These are phyloP conservation scores for Drosophila longiperda DNA, from an alignment of 2,888 invertebrate genomes.

Conservation along the genomic window DNA sequence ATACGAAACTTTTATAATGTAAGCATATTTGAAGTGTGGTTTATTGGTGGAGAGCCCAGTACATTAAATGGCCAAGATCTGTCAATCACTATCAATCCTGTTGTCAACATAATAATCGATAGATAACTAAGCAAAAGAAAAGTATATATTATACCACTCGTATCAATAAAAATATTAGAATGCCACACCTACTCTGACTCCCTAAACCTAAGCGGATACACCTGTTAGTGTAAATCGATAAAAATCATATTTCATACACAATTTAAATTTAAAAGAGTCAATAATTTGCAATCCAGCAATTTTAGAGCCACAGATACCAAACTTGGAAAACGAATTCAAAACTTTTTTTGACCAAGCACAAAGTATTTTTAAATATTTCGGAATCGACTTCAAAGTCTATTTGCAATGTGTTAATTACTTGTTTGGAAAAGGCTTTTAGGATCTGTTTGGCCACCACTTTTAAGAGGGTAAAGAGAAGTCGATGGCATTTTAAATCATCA, in stretches of 20 bases:
- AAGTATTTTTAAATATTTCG: too few relatives aligned
- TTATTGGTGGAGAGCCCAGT: not conserved
- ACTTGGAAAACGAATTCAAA: too few relatives aligned
- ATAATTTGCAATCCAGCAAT: too few relatives aligned
- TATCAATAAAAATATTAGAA: too few relatives aligned
- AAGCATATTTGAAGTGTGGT: not conserved
- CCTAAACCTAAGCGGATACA: too few relatives aligned
- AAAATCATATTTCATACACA: too few relatives aligned
- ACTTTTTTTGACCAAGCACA: too few relatives aligned
- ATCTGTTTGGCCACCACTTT: not conserved
- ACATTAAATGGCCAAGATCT: constrained; percentile 1
- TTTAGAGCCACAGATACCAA: too few relatives aligned
- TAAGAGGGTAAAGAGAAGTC: not conserved
- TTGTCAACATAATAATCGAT: not conserved
- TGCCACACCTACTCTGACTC: too few relatives aligned
- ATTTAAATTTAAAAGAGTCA: too few relatives aligned
- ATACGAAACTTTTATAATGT: not conserved
- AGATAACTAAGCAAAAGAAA: not conserved
- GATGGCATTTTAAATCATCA: not conserved
- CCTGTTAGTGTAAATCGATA: too few relatives aligned
- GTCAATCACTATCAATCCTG: not conserved
- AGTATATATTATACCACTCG: not conserved
- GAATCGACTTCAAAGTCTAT: not conserved
- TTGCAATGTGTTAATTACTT: not conserved
- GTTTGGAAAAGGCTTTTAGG: not conserved